These are phyloP conservation scores for Aegithalos caudatus DNA, from an alignment of 2,113 vertebrate species.

Conservation along the genomic window DNA sequence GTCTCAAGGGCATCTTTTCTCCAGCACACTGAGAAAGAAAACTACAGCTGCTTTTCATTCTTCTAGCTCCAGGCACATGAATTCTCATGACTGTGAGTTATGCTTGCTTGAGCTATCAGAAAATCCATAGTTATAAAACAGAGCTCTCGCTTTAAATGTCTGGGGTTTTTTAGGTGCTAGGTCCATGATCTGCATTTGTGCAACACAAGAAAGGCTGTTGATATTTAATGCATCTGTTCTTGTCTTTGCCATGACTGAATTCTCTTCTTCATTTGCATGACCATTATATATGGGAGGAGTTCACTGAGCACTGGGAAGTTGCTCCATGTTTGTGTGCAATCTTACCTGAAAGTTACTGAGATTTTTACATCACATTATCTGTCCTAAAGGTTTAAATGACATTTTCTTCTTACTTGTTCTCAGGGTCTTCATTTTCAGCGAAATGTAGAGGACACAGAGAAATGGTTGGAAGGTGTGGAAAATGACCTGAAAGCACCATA, in stretches of 20 bases:
- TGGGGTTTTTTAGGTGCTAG: background rate
- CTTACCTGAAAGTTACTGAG: background rate
- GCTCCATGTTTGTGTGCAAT: background rate
- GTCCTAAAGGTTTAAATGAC: background rate
- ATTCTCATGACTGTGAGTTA: background rate
- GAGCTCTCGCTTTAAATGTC: background rate
- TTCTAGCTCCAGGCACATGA: background rate
- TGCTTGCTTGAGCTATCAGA: background rate
- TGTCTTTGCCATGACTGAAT: background rate
- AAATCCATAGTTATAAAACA: background rate
- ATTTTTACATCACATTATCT: background rate
- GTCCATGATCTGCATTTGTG: background rate
- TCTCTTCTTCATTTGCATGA: background rate
- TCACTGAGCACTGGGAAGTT: background rate
- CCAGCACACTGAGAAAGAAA: background rate
- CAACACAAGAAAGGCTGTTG: background rate
- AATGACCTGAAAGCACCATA: constrained; percentile 69
- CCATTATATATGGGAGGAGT: background rate
- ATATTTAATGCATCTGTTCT: background rate
- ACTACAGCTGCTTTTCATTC: background rate
- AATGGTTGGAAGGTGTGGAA: constrained; percentile 79
- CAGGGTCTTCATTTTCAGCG: constrained; percentile 82
- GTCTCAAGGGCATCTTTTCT: background rate
- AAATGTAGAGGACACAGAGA: constrained; percentile 78
- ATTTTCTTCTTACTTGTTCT: background rate